These are phyloP conservation scores for Drosophila meridiana DNA, from an alignment of 2,888 invertebrate species.

Conservation along the genomic window DNA sequence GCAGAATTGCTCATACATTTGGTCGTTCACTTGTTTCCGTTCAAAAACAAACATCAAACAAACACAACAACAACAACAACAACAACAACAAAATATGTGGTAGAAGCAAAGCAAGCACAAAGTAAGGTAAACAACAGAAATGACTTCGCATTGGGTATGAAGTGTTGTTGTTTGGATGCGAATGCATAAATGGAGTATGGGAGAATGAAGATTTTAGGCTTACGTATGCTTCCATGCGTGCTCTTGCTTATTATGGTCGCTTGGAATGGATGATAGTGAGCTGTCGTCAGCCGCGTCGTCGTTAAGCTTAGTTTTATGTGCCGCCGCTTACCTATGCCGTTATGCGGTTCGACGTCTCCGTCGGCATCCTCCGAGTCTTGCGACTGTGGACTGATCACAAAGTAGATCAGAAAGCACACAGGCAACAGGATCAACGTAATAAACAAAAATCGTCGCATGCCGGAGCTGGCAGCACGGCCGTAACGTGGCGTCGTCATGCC, in stretches of 20 bases:
- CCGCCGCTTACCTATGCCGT: conserved; percentile 57
- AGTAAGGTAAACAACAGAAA: neutral
- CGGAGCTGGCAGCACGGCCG: conserved; percentile 9
- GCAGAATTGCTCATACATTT: neutral
- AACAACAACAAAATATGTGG: no score
- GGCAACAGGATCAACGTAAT: conserved; percentile 20
- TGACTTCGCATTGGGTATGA: neutral
- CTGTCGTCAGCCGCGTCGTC: neutral
- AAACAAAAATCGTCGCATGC: conserved; percentile 41
- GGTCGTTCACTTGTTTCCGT: conserved; percentile 8
- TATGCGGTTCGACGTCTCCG: conserved; percentile 38
- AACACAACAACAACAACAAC: neutral
- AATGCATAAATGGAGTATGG: neutral
- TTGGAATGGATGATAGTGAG: conserved; percentile 6
- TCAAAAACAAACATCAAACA: neutral
- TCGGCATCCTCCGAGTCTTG: conserved; percentile 34
- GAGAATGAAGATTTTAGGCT: conserved; percentile 17
- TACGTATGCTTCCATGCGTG: conserved; percentile 18
- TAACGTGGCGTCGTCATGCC: conserved; percentile 29
- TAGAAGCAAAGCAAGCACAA: neutral
- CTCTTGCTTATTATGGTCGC: neutral
- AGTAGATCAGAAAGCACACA: conserved; percentile 46
- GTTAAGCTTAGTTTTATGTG: neutral
- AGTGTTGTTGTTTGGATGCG: neutral
- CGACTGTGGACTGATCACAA: conserved; percentile 46